These are phyloP conservation scores for Cochlearius cochlearius DNA, from an alignment of 2,113 vertebrate genomes.

Conservation along the genomic window DNA sequence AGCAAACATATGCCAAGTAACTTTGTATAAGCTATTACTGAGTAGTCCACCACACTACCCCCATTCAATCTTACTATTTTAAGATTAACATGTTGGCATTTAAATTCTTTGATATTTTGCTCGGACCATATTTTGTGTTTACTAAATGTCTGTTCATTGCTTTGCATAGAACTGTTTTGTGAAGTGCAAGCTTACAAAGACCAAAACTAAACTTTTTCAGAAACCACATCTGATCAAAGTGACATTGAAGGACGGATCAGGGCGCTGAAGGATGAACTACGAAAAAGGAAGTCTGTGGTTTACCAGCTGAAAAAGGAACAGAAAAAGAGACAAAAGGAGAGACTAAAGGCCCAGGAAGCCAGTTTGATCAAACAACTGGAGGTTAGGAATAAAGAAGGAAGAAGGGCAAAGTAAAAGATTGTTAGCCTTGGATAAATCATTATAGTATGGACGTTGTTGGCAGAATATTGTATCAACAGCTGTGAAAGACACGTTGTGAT, in stretches of 20 bases:
- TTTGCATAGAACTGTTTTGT: neutral
- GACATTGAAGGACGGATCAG: conserved; percentile 92
- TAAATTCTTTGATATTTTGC: neutral
- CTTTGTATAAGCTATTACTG: too few species aligned
- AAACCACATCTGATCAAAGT: conserved; percentile 93
- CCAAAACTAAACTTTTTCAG: conserved; percentile 67
- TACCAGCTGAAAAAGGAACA: conserved; percentile 93
- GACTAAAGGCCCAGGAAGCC: conserved; percentile 93
- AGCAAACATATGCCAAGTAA: neutral
- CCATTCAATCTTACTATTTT: neutral
- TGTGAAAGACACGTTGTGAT: neutral
- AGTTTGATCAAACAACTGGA: conserved; percentile 91
- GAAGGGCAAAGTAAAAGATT: neutral
- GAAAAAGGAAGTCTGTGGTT: conserved; percentile 89
- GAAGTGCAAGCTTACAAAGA: neutral
- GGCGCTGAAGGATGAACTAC: conserved; percentile 90
- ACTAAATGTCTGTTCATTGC: neutral
- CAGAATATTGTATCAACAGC: neutral
- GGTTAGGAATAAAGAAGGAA: conserved; percentile 70
- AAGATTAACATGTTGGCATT: neutral
- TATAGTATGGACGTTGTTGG: neutral
- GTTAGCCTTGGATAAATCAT: neutral
- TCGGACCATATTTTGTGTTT: neutral
- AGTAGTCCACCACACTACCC: too few species aligned
- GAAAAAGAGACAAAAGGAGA: conserved; percentile 91